Conservation (phyloP, 2,113 vertebrate genomes). For the Dendrocopos noguchii region DNA sequence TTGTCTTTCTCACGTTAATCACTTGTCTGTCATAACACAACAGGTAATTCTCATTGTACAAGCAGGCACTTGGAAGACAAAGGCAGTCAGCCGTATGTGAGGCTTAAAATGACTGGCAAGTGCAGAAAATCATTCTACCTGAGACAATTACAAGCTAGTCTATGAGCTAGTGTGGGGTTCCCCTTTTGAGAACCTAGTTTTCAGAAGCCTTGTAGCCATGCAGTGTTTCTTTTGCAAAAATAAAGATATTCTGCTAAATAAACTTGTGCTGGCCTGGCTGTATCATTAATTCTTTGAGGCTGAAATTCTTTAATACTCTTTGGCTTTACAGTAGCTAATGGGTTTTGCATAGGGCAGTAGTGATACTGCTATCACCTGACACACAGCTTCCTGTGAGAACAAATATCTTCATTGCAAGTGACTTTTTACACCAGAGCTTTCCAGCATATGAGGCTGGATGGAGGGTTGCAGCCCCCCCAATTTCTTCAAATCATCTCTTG, state of each 20-base stretch:
- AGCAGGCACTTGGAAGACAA: conserved; percentile 57
- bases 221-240: neutral
- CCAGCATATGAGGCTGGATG: neutral
- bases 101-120: conserved; percentile 40
- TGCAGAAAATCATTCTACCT: neutral
- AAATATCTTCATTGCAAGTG: neutral
- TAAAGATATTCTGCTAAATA: neutral
- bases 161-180: neutral
- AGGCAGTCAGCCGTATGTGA: neutral
- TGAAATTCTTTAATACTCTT: neutral
- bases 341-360: neutral
- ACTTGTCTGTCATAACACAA: conserved; percentile 61
- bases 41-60: conserved; percentile 52
- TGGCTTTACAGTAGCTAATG: neutral
- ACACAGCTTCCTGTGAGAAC: neutral
- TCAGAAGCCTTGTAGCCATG: neutral
- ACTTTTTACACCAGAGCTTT: neutral
- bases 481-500: neutral
- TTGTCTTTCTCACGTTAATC: conserved; percentile 60
- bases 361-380: neutral
- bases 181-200: neutral
- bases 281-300: neutral
- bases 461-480: neutral
- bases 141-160: neutral
- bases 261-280: neutral